Percentiles rank a stretch among this genome's conserved stretches.
Conservation (phyloP, 2,113 vertebrate species). For the Sylvia atricapilla region DNA sequence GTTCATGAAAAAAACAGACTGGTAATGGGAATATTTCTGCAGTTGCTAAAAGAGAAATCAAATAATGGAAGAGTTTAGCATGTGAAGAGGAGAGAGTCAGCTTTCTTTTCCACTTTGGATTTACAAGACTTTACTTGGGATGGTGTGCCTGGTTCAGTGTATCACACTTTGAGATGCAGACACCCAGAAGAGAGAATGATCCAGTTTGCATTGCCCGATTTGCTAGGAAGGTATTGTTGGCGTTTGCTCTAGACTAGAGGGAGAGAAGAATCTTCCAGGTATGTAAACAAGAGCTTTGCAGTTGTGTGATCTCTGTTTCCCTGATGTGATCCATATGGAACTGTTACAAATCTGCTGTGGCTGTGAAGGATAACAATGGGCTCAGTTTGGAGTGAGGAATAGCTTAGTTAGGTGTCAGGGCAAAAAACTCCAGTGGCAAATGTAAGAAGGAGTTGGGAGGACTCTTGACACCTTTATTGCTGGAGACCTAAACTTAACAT, state of each 20-base stretch:
- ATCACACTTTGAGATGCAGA: not conserved
- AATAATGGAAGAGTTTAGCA: not conserved
- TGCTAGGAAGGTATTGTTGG: not conserved
- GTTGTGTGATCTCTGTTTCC: fast-evolving
- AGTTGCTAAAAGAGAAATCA: not conserved
- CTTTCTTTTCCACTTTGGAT: not conserved
- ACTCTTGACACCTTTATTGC: not conserved
- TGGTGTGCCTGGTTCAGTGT: not conserved
- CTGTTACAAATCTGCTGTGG: not conserved
- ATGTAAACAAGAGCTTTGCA: not conserved
- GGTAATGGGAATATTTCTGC: not conserved
- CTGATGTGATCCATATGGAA: not conserved
- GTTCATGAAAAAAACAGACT: not conserved
- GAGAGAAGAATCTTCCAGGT: not conserved
- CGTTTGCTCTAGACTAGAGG: not conserved
- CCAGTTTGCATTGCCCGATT: not conserved
- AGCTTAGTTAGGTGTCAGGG: not conserved
- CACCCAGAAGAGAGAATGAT: not conserved
- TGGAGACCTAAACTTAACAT: fast-evolving
- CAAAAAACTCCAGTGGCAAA: not conserved
- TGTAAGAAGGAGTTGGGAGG: not conserved
- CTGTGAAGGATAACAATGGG: not conserved
- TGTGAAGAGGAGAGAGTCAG: not conserved
- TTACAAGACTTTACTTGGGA: not conserved
- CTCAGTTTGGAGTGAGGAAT: not conserved